These are phyloP conservation scores for Sarcoramphus papa DNA, from an alignment of 2,797 vertebrate genomes.

Conservation along the genomic window DNA sequence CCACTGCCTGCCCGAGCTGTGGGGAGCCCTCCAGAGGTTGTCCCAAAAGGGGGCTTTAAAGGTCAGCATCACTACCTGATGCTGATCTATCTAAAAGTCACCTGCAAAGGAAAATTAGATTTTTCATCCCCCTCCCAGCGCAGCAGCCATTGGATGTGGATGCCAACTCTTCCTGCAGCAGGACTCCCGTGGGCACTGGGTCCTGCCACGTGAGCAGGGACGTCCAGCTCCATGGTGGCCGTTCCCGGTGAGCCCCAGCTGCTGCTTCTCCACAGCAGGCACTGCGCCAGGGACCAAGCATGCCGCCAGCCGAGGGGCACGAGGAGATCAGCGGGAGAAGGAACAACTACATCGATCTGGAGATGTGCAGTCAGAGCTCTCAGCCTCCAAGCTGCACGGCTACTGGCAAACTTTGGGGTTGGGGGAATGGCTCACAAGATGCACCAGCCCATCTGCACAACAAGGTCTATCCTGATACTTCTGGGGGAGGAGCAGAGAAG, in stretches of 20 bases:
- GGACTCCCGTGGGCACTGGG: accelerated
- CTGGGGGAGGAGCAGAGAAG: not conserved
- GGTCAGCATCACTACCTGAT: not conserved
- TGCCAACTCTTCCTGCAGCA: not conserved
- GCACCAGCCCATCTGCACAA: accelerated
- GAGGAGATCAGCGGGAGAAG: not conserved
- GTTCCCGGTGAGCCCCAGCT: not conserved
- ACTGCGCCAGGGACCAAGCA: not conserved
- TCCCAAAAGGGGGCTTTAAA: not conserved
- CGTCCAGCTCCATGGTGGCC: not conserved
- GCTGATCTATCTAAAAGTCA: not conserved
- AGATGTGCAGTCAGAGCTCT: not conserved
- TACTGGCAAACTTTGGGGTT: accelerated
- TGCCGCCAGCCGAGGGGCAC: accelerated
- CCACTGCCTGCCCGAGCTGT: not conserved
- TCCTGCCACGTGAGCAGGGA: not conserved
- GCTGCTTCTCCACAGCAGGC: not conserved
- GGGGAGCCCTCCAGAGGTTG: not conserved
- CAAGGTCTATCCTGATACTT: not conserved
- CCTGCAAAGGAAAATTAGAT: not conserved
- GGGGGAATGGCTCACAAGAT: not conserved
- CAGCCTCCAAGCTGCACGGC: not conserved
- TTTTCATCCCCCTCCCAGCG: not conserved
- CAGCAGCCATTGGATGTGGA: not conserved
- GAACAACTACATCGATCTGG: accelerated